Evolutionary conservation across 2,113 vertebrate genomes (phyloP).

Genomic region (Vulpes ferrilata): DNA sequence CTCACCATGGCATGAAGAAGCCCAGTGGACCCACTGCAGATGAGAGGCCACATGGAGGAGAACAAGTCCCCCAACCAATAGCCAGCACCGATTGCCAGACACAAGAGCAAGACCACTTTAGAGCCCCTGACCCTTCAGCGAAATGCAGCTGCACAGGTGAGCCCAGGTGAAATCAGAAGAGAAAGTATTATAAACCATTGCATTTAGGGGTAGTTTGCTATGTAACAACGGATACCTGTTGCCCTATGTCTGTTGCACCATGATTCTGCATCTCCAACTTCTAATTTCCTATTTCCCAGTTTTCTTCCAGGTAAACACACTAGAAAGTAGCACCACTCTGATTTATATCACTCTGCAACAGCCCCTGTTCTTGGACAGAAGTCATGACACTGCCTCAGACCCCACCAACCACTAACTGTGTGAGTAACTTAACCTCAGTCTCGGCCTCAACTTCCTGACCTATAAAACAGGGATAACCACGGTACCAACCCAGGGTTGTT

Average conservation of each 20-base stretch:
- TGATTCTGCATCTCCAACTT: background rate
- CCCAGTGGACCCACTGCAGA: background rate
- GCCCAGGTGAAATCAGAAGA: background rate
- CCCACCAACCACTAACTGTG: background rate
- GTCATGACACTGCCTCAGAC: background rate
- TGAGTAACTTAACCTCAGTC: background rate
- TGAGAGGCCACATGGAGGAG: background rate
- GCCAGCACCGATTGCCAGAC: background rate
- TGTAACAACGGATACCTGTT: background rate
- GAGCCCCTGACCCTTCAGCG: background rate
- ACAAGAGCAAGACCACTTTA: background rate
- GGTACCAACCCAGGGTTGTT: background rate
- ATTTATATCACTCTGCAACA: background rate
- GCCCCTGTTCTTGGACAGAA: background rate
- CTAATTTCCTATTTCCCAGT: background rate
- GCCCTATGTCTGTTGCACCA: background rate
- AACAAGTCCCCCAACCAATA: background rate
- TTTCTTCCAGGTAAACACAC: background rate
- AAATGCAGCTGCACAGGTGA: background rate
- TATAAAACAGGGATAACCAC: background rate
- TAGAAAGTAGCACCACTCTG: background rate
- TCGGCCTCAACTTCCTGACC: background rate
- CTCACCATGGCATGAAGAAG: background rate
- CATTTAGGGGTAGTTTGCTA: background rate
- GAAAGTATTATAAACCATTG: background rate